Percentiles rank a stretch among this genome's conserved stretches.
Evolutionary conservation across 2,797 vertebrate species (phyloP).

Genomic region (Falco biarmicus): DNA sequence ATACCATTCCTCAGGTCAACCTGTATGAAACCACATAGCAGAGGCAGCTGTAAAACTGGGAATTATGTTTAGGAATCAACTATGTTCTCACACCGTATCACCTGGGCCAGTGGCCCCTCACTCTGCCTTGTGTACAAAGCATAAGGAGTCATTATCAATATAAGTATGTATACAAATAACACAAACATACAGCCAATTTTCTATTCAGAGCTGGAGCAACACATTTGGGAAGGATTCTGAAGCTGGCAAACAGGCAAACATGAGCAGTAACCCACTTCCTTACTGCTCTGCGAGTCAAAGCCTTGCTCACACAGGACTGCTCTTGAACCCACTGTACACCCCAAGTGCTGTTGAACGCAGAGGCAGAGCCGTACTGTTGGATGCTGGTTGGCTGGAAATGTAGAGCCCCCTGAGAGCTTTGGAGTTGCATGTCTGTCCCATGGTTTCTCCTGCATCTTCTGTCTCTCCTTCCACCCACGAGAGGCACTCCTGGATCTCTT

Average conservation of each 20-base stretch:
- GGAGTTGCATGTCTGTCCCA: background rate
- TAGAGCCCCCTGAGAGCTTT: background rate
- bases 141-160: background rate
- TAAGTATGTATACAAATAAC: background rate
- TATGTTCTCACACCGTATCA: background rate
- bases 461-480: background rate
- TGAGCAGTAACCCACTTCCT: background rate
- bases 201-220: background rate
- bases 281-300: background rate
- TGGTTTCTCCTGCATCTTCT: background rate
- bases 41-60: background rate
- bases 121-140: background rate
- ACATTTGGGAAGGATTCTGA: background rate
- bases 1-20: background rate
- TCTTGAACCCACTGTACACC: background rate
- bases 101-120: fast-evolving
- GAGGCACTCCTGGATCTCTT: conserved; percentile 66
- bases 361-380: background rate
- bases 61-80: background rate
- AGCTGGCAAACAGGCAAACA: conserved; percentile 21
- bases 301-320: background rate
- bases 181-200: background rate
- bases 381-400: background rate
- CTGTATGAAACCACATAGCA: background rate
- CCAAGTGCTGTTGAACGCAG: background rate